A percentile compares a stretch with the other conserved stretches of the same genome.
Conservation (phyloP, 2,888 invertebrate species). For the Ophraella communa region DNA sequence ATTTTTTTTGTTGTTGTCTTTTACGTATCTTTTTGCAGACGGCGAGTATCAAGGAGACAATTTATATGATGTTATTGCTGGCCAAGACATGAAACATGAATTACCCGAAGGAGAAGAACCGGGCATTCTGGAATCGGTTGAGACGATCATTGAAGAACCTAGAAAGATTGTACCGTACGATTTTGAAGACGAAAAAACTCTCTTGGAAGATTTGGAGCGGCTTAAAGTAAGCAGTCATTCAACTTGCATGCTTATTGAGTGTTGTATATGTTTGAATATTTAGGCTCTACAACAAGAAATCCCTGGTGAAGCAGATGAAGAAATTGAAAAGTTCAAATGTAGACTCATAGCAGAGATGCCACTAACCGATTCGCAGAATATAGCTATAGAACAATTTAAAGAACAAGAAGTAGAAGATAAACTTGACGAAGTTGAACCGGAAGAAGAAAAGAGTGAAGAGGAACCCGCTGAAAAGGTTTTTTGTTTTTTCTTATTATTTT, state of each 20-base stretch:
- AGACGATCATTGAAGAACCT: slow-evolving; percentile 41
- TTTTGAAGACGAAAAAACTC: slow-evolving; percentile 35
- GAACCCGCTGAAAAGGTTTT: slow-evolving; percentile 23
- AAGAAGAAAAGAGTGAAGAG: slow-evolving; percentile 16
- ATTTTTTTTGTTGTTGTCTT: not conserved
- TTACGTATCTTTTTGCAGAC: not conserved
- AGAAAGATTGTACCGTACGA: slow-evolving; percentile 33
- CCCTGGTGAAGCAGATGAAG: slow-evolving; percentile 47
- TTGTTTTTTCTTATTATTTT: too few relatives aligned
- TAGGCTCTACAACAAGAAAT: slow-evolving; percentile 47
- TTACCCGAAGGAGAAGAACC: slow-evolving; percentile 15
- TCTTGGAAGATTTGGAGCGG: slow-evolving; percentile 44
- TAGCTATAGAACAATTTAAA: slow-evolving; percentile 38
- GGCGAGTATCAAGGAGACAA: slow-evolving; percentile 26
- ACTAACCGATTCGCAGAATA: slow-evolving; percentile 42
- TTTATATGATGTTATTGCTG: slow-evolving; percentile 19
- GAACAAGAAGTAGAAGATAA: slow-evolving; percentile 7
- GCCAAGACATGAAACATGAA: slow-evolving; percentile 32
- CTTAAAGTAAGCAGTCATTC: slow-evolving; percentile 41
- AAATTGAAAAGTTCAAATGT: slow-evolving; percentile 49
- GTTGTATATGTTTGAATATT: not conserved
- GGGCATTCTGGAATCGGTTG: slow-evolving; percentile 36
- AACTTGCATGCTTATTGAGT: not conserved
- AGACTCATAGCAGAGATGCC: slow-evolving; percentile 46
- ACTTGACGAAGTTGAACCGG: slow-evolving; percentile 12